phyloP scores from a whole-genome alignment of 2,113 vertebrate species.

The Anhinga anhinga region DNA sequence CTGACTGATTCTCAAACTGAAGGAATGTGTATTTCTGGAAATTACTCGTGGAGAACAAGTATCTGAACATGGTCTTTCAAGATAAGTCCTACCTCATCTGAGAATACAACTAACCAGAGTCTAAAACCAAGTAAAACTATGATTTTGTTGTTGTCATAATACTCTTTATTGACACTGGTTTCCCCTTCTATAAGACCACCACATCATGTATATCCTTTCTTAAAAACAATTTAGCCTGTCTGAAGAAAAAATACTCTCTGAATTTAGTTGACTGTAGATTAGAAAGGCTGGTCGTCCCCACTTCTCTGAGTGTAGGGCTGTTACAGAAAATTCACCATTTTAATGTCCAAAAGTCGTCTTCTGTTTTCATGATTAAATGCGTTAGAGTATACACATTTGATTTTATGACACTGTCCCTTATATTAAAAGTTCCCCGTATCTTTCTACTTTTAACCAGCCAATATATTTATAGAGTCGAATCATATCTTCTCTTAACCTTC shows the following conservation, averaged over 20 bases:
- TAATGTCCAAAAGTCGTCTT: background rate
- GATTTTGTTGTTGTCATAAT: background rate
- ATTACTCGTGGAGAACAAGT: background rate
- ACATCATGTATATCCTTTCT: background rate
- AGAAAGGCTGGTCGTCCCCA: background rate
- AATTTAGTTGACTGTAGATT: background rate
- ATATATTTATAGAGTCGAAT: background rate
- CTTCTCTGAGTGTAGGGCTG: background rate
- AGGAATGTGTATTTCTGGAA: background rate
- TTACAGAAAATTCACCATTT: background rate
- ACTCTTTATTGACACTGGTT: background rate
- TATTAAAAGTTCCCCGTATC: background rate
- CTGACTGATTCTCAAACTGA: background rate
- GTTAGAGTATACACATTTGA: background rate
- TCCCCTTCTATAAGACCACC: background rate
- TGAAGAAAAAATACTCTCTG: background rate
- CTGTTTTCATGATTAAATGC: background rate
- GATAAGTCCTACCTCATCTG: background rate
- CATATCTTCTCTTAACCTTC: background rate
- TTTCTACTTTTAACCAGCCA: background rate
- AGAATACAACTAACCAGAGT: background rate
- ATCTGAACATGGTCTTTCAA: background rate
- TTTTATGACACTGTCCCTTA: background rate
- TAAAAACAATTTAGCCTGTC: background rate
- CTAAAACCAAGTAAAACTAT: background rate